A percentile compares a stretch with the other conserved stretches of the same genome.
Evolutionary conservation across 2,797 vertebrate genomes (phyloP).

Genomic region (Sebastes variabilis): DNA sequence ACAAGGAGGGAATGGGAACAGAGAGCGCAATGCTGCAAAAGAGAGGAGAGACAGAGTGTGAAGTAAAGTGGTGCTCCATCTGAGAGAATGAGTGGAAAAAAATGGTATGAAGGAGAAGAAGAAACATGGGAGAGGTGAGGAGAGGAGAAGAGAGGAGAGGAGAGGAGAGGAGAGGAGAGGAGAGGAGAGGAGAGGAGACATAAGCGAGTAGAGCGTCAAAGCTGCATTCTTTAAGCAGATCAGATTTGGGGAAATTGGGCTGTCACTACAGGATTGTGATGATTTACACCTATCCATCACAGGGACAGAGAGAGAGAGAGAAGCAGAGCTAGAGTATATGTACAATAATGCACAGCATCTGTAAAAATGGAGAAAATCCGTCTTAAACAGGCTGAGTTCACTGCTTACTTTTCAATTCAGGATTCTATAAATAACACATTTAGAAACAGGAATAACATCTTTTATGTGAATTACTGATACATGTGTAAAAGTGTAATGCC

Average conservation of each 20-base stretch:
- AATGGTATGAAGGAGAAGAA: constrained; percentile 27
- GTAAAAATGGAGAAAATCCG: constrained; percentile 39
- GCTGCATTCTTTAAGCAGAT: constrained; percentile 98
- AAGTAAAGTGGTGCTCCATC: constrained; percentile 66
- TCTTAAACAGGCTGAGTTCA: constrained; percentile 4
- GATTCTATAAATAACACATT: not conserved
- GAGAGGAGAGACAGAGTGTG: constrained; percentile 3
- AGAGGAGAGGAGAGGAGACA: constrained; percentile 42
- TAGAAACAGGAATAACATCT: not conserved
- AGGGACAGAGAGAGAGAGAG: constrained; percentile 8
- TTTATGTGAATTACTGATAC: not conserved
- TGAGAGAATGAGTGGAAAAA: constrained; percentile 15
- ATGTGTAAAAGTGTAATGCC: not conserved
- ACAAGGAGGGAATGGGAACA: constrained; percentile 44
- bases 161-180: too few relatives aligned
- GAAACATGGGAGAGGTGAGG: not conserved
- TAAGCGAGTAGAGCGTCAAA: constrained; percentile 82
- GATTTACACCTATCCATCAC: constrained; percentile 99
- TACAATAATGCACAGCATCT: constrained; percentile 64
- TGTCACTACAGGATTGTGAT: constrained; percentile 97
- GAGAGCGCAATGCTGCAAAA: constrained; percentile 33
- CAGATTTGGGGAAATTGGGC: constrained; percentile 99
- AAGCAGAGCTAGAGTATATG: constrained; percentile 46
- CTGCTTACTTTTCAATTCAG: constrained; percentile 1
- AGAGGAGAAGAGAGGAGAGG: not conserved